Base-by-base conservation (phyloP, 2,113 vertebrate species). In the Mesocricetus auratus region DNA sequence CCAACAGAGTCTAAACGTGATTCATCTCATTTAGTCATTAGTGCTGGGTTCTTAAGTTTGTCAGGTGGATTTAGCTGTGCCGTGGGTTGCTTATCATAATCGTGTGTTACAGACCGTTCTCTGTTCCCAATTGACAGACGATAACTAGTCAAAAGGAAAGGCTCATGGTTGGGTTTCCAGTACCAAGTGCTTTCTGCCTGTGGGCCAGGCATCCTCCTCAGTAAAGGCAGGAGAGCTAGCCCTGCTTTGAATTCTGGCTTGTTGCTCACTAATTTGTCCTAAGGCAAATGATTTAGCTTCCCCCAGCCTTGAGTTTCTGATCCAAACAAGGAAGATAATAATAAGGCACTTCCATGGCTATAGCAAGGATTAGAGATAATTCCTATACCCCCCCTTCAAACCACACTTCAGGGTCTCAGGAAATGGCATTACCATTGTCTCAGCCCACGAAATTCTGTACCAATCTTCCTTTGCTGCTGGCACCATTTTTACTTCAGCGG, bases 401-500 rank as follows among this genome's bases (percentile, higher is more conserved):
- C 58, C 58, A 36, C 31, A 53, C 29, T 58, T 29, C 11, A 33
- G 83, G 82, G 39, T 50, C 77, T 86, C 64, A 56, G 7, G 77
- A 74, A 77, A 42, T 12, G 47, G 36, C 64, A 31, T 66, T 73
- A 56, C 73, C 91, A 22, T 53, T 69, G 26, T 94, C 90, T 29
- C 31, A 50, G 82, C 87, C 64, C 74, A 88, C 74, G 17, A 16
- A 8, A n/a, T 90, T 97, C 93, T 90, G 86, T 19, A 64, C 39
- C 64, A 86, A 26, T 3, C 42, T 83, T 90, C 39, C 64, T 33
- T 87, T 53, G 91, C 91, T 93, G 96, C 90, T 96, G 64, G 94
- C 1, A 24, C 83, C n/a, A 42, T 95, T 94, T 53, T 31, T 94
- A 64, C 86, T 96, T 94, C 2, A 50, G 93, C 29, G 83, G 95